A percentile compares a stretch with the other conserved stretches of the same genome.
Conservation (phyloP, 2,113 vertebrate genomes). For the Oryzias celebensis region DNA sequence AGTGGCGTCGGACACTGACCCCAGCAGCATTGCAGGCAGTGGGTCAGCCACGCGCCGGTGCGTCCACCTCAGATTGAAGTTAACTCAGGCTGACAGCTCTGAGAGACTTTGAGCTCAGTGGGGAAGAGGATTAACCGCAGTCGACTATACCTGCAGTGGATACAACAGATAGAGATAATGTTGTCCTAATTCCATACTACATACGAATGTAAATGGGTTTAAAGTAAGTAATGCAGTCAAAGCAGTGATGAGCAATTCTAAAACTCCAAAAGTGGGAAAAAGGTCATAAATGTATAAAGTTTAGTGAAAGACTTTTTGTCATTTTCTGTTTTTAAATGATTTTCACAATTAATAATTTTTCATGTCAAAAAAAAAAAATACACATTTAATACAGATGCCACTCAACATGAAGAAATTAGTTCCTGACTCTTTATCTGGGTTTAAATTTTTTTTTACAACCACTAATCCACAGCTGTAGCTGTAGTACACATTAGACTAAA, state of each 20-base stretch:
- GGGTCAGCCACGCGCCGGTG: constrained; percentile 52
- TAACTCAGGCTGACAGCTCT: constrained; percentile 70
- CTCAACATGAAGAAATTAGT: too few relatives aligned
- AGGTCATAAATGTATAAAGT: too few relatives aligned
- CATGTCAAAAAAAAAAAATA: too few relatives aligned
- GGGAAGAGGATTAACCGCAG: constrained; percentile 56
- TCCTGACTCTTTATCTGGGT: too few relatives aligned
- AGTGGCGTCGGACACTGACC: constrained; percentile 51
- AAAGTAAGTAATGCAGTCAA: background rate
- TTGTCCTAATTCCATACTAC: constrained; percentile 34
- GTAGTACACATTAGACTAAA: too few relatives aligned
- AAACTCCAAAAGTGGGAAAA: too few relatives aligned
- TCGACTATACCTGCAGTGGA: constrained; percentile 46
- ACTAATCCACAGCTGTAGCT: too few relatives aligned
- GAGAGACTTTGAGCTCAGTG: constrained; percentile 66
- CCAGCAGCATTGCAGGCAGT: constrained; percentile 54
- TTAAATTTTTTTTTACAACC: too few relatives aligned
- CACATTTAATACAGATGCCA: too few relatives aligned
- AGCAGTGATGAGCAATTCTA: background rate
- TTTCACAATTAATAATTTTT: too few relatives aligned
- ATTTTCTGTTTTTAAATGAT: too few relatives aligned
- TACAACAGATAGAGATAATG: constrained; percentile 28
- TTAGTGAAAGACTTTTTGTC: too few relatives aligned
- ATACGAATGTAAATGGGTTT: constrained; percentile 24
- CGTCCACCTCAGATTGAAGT: constrained; percentile 62